phyloP scores from a whole-genome alignment of 2,888 invertebrate genomes.

The Auanema freiburgensis region DNA sequence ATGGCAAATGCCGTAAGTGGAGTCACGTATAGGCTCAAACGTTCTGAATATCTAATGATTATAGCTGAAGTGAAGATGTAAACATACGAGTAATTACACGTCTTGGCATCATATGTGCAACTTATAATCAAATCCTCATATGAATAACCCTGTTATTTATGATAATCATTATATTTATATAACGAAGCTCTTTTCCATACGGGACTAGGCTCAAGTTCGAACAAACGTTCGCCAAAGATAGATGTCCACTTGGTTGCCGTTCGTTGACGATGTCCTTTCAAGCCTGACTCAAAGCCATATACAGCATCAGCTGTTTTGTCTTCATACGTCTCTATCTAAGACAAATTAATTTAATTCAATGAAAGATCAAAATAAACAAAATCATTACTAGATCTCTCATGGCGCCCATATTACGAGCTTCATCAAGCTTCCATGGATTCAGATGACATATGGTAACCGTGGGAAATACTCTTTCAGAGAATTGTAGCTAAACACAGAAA shows the following conservation, averaged over 20 bases:
- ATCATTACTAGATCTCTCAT: constrained; percentile 36
- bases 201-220: background rate
- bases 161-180: background rate
- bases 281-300: constrained; percentile 40
- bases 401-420: constrained; percentile 20
- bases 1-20: constrained; percentile 40
- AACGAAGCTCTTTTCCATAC: background rate
- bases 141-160: constrained; percentile 32
- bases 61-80: no score
- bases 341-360: background rate
- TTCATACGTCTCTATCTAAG: constrained; percentile 5
- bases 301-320: constrained; percentile 24
- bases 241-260: constrained; percentile 41
- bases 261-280: constrained; percentile 34
- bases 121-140: constrained; percentile 57
- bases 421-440: constrained; percentile 57
- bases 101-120: constrained; percentile 58
- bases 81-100: constrained; percentile 49
- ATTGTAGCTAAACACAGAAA: constrained; percentile 46
- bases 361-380: constrained; percentile 3
- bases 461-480: constrained; percentile 57
- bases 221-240: constrained; percentile 38
- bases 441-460: constrained; percentile 61
- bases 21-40: constrained; percentile 30
- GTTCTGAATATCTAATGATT: no score